These are phyloP conservation scores for Caenorhabditis parvicauda DNA, from an alignment of 2,888 invertebrate genomes.

Conservation along the genomic window DNA sequence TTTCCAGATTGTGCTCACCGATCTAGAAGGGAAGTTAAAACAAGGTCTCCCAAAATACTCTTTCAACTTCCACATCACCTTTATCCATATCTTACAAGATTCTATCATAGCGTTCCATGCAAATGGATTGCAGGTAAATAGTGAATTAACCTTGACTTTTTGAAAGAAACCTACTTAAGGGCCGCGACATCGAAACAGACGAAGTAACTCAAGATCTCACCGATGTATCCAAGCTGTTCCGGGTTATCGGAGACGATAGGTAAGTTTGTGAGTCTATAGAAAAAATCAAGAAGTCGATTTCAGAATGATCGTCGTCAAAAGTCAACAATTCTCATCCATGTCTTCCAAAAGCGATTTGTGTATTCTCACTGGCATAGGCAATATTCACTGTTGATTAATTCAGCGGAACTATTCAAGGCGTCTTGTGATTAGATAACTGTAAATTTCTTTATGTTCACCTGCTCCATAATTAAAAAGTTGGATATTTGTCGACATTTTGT, in stretches of 20 bases:
- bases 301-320: slow-evolving; percentile 34
- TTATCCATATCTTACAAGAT: slow-evolving; percentile 90
- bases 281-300: slow-evolving; percentile 1
- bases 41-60: slow-evolving; percentile 80
- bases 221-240: slow-evolving; percentile 85
- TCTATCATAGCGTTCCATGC: slow-evolving; percentile 97
- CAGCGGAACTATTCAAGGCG: too few relatives aligned
- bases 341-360: too few relatives aligned
- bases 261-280: background rate
- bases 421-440: too few relatives aligned
- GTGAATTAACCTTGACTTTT: too few relatives aligned
- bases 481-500: too few relatives aligned
- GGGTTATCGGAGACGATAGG: slow-evolving; percentile 80
- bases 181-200: slow-evolving; percentile 83
- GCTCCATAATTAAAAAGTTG: too few relatives aligned
- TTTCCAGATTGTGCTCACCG: slow-evolving; percentile 55
- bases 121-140: slow-evolving; percentile 94
- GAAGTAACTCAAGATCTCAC: slow-evolving; percentile 91
- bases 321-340: slow-evolving; percentile 16
- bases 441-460: too few relatives aligned
- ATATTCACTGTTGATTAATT: too few relatives aligned
- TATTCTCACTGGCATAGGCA: too few relatives aligned
- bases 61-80: slow-evolving; percentile 92
- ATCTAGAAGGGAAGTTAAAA: slow-evolving; percentile 74
- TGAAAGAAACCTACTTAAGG: too few relatives aligned